These are phyloP conservation scores for Thryonomys swinderianus DNA, from an alignment of 2,113 vertebrate species.

Conservation along the genomic window DNA sequence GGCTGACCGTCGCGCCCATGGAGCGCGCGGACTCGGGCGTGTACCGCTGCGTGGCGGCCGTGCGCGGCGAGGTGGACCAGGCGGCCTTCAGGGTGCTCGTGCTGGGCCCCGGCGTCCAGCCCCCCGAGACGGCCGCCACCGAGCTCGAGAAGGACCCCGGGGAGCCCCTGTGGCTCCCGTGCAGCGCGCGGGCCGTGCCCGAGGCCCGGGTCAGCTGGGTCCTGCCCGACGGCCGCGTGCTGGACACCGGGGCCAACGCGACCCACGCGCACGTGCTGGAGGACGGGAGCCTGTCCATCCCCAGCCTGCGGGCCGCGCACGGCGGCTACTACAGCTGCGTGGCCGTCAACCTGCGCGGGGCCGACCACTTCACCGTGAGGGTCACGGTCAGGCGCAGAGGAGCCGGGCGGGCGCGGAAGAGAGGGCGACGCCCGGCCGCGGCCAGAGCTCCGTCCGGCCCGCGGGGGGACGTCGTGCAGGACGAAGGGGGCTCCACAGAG, in stretches of 20 bases:
- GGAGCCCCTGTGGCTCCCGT: constrained; percentile 86
- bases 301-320: constrained; percentile 85
- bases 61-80: constrained; percentile 85
- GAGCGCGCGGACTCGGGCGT: constrained; percentile 88
- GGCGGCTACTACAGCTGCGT: constrained; percentile 93
- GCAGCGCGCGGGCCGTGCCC: constrained; percentile 86
- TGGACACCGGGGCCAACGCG: constrained; percentile 84
- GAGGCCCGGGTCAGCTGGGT: constrained; percentile 93
- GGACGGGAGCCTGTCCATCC: constrained; percentile 90
- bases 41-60: constrained; percentile 91
- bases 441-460: constrained; percentile 83
- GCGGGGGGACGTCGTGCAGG: constrained; percentile 77
- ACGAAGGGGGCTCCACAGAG: constrained; percentile 90
- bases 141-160: constrained; percentile 85
- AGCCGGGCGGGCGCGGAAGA: constrained; percentile 81
- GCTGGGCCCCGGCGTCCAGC: constrained; percentile 83
- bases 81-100: constrained; percentile 88
- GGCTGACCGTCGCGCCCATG: constrained; percentile 85
- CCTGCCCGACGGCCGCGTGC: constrained; percentile 87
- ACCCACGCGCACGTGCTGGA: constrained; percentile 83
- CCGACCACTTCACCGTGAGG: constrained; percentile 87
- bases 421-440: constrained; percentile 84
- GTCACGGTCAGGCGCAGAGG: constrained; percentile 86
- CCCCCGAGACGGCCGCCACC: constrained; percentile 73
- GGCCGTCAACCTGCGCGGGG: constrained; percentile 91